These are phyloP conservation scores for Tetraodon nigroviridis DNA, from an alignment of 2,113 vertebrate species.

Conservation along the genomic window DNA sequence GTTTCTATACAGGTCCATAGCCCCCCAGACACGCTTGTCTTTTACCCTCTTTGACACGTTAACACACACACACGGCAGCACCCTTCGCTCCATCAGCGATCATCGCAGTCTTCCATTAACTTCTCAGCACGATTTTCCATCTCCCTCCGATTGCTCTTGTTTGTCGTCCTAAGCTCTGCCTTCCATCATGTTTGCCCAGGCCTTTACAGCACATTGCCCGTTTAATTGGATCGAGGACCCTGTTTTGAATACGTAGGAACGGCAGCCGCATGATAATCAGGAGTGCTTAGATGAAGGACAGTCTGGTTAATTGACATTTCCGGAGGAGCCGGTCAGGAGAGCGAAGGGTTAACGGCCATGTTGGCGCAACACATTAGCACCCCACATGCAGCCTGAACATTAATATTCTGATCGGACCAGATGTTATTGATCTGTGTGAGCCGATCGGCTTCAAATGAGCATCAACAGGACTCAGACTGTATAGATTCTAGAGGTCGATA, in stretches of 20 bases:
- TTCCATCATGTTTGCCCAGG: constrained; percentile 73
- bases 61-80: constrained; percentile 34
- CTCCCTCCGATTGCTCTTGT: constrained; percentile 70
- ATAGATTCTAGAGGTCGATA: no score
- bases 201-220: constrained; percentile 70
- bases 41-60: constrained; percentile 29
- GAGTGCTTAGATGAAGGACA: constrained; percentile 69
- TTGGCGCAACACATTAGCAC: constrained; percentile 7
- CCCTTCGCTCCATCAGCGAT: constrained; percentile 59
- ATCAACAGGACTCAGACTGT: background rate
- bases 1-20: background rate
- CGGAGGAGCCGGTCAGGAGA: constrained; percentile 44
- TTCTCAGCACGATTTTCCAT: constrained; percentile 67
- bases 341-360: constrained; percentile 28
- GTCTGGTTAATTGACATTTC: constrained; percentile 67
- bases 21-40: constrained; percentile 10
- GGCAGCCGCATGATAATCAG: constrained; percentile 68
- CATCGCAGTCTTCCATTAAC: constrained; percentile 72
- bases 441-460: constrained; percentile 1
- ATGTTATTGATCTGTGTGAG: constrained; percentile 7
- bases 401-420: constrained; percentile 10
- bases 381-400: background rate
- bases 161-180: constrained; percentile 73
- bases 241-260: constrained; percentile 70
- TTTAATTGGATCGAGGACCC: constrained; percentile 73